phyloP scores from a whole-genome alignment of 2,888 invertebrate genomes.

The Hymenopus coronatus region DNA sequence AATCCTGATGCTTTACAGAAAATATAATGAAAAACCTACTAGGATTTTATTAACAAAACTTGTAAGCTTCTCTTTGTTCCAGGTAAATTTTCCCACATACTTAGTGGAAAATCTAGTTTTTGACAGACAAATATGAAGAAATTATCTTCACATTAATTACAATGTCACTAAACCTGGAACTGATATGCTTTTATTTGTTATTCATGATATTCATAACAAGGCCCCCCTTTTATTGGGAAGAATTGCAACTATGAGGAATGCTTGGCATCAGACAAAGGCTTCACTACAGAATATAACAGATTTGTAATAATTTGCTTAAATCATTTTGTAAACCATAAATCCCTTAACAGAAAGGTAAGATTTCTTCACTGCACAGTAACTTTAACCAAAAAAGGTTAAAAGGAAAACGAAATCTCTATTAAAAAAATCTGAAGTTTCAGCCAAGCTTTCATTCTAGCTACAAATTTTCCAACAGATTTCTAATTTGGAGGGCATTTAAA shows the following conservation, averaged over 20 bases:
- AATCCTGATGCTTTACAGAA: neutral
- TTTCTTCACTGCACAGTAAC: neutral
- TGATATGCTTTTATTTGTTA: slow-evolving; percentile 11
- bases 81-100: neutral
- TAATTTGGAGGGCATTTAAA: neutral
- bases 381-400: neutral
- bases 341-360: neutral
- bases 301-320: neutral
- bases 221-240: neutral
- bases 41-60: neutral
- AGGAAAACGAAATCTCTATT: neutral
- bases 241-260: neutral
- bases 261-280: neutral
- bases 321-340: neutral
- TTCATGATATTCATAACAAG: neutral
- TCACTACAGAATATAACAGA: neutral
- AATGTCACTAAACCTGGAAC: neutral
- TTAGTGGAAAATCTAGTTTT: neutral
- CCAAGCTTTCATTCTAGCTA: neutral
- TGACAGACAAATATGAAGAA: neutral
- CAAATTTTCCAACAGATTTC: neutral
- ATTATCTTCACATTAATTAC: neutral
- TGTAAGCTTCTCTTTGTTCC: neutral
- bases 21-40: neutral
- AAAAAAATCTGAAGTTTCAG: neutral